These are phyloP conservation scores for Pseudopleuronectes americanus DNA, from an alignment of 2,797 vertebrate genomes.

Conservation along the genomic window DNA sequence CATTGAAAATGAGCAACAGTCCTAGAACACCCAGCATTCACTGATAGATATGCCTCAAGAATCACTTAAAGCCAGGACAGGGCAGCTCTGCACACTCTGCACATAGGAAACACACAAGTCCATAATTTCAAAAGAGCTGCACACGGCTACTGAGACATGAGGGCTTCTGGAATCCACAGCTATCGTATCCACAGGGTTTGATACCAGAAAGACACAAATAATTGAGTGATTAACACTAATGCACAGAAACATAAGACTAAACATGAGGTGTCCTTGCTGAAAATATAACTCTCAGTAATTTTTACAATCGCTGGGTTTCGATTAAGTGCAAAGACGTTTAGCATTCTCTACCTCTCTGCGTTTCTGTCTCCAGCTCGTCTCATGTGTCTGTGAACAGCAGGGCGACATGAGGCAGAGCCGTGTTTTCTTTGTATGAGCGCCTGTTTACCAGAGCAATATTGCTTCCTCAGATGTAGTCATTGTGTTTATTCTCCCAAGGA, in stretches of 20 bases:
- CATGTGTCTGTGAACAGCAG: conserved; percentile 8
- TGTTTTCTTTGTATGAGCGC: conserved; percentile 42
- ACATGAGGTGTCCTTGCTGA: not conserved
- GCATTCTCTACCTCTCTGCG: conserved; percentile 4
- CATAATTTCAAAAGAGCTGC: too few species aligned
- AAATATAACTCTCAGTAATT: not conserved
- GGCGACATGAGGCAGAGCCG: conserved; percentile 19
- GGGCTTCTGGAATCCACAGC: too few species aligned
- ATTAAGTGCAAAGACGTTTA: conserved; percentile 3
- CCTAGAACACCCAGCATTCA: too few species aligned
- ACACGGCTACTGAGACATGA: too few species aligned
- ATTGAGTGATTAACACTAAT: not conserved
- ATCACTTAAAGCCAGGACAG: too few species aligned
- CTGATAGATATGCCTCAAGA: too few species aligned
- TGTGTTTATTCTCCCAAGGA: conserved; percentile 64
- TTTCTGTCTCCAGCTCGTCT: not conserved
- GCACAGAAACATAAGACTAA: not conserved
- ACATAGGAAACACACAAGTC: too few species aligned
- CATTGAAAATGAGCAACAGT: too few species aligned
- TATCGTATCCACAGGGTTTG: not conserved
- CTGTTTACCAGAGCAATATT: conserved; percentile 59
- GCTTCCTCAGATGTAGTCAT: conserved; percentile 59
- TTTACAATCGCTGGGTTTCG: conserved; percentile 8
- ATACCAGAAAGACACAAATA: not conserved
- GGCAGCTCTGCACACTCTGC: too few species aligned